These are phyloP conservation scores for Andrena cerasifolii DNA, from an alignment of 1,140 invertebrate species.

Conservation along the genomic window DNA sequence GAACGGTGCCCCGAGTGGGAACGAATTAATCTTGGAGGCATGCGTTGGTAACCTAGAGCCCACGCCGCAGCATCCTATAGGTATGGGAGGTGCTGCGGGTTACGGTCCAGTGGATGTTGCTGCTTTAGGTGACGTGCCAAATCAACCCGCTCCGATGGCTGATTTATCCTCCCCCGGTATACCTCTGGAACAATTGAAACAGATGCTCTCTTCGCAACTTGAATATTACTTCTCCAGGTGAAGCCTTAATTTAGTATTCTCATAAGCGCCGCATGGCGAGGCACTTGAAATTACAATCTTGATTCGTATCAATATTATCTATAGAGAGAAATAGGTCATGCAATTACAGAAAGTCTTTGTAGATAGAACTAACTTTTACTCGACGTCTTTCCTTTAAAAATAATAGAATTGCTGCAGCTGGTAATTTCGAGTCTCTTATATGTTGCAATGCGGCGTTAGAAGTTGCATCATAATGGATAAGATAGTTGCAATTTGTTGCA, in stretches of 20 bases:
- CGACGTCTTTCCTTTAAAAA: too few relatives aligned
- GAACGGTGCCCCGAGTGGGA: constrained; percentile 79
- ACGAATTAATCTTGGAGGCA: constrained; percentile 79
- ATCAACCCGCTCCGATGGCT: constrained; percentile 76
- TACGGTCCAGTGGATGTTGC: constrained; percentile 78
- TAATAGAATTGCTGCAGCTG: too few relatives aligned
- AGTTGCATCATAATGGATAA: too few relatives aligned
- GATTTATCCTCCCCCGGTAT: constrained; percentile 78
- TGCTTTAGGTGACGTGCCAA: constrained; percentile 72
- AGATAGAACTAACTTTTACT: too few relatives aligned
- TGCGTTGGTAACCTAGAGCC: constrained; percentile 77
- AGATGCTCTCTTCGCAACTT: constrained; percentile 91
- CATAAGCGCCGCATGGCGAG: too few relatives aligned
- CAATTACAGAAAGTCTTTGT: too few relatives aligned
- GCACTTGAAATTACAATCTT: too few relatives aligned
- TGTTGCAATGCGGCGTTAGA: too few relatives aligned
- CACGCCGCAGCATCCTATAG: constrained; percentile 77
- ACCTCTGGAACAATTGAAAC: constrained; percentile 89
- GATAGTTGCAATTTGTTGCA: neutral
- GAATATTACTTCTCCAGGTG: constrained; percentile 96
- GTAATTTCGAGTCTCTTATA: too few relatives aligned
- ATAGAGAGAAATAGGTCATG: too few relatives aligned
- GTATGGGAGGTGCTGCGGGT: constrained; percentile 78
- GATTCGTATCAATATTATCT: too few relatives aligned
- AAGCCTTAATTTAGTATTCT: neutral